Conservation (phyloP, 1,140 invertebrate species). For the Mycetomoellerius zeteki region DNA sequence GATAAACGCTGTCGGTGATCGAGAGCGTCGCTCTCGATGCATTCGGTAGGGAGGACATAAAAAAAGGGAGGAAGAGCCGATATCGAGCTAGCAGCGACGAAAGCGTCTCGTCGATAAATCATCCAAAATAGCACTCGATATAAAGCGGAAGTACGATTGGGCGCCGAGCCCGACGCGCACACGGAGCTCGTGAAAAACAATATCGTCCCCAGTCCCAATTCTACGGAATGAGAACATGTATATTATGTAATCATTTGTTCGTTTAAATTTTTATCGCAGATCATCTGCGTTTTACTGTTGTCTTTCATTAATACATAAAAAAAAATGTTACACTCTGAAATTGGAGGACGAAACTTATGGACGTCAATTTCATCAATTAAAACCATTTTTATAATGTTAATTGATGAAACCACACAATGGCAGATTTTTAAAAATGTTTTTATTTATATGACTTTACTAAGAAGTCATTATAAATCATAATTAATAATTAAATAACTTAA, state of each 20-base stretch:
- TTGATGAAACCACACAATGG: neutral
- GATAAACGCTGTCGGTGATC: slow-evolving; percentile 75
- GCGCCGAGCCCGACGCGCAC: neutral
- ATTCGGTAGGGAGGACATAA: slow-evolving; percentile 59
- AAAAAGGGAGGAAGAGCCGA: slow-evolving; percentile 64
- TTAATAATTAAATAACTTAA: too few species aligned
- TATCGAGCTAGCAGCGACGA: slow-evolving; percentile 72
- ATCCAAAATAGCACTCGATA: slow-evolving; percentile 73
- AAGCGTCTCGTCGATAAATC: slow-evolving; percentile 75
- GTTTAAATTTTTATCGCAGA: slow-evolving; percentile 29
- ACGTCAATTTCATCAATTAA: too few species aligned
- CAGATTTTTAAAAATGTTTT: too few species aligned
- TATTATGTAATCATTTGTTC: slow-evolving; percentile 22
- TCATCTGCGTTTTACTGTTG: neutral
- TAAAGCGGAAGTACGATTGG: slow-evolving; percentile 72
- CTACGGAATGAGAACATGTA: slow-evolving; percentile 22
- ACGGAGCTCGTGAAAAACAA: slow-evolving; percentile 50
- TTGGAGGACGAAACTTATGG: neutral
- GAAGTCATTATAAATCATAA: too few species aligned
- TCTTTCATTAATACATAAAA: neutral
- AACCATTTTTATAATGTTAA: neutral
- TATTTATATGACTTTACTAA: too few species aligned
- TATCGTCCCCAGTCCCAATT: slow-evolving; percentile 46
- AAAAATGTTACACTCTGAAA: neutral
- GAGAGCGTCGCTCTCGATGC: slow-evolving; percentile 66